phyloP scores from a whole-genome alignment of 92 coral and sea anemone genomes.

The Galaxea fascicularis region DNA sequence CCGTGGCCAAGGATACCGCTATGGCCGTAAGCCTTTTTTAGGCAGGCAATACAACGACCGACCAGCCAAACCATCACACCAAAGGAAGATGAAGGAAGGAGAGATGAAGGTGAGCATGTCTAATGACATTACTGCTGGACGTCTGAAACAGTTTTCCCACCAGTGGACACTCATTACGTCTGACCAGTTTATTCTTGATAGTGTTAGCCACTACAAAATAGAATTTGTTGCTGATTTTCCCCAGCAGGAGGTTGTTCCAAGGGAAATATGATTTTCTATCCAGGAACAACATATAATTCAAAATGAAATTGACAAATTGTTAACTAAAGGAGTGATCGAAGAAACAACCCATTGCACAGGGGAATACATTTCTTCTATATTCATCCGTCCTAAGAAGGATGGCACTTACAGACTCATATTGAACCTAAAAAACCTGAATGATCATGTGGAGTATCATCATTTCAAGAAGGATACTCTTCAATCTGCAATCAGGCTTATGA shows the following conservation, averaged over 20 bases:
- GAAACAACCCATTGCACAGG: slow-evolving; percentile 7
- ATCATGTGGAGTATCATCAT: no score
- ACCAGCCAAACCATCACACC: no score
- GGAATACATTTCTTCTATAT: slow-evolving; percentile 42
- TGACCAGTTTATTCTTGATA: no score
- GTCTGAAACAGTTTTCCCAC: no score
- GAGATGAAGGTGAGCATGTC: no score
- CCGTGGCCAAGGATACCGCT: no score
- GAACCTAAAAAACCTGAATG: slow-evolving; percentile 26
- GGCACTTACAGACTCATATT: slow-evolving; percentile 37
- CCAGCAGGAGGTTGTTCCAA: slow-evolving; percentile 39
- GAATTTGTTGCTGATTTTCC: slow-evolving; percentile 36
- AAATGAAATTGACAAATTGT: slow-evolving; percentile 37
- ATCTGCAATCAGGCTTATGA: slow-evolving; percentile 44
- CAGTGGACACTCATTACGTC: no score
- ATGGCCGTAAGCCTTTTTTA: no score
- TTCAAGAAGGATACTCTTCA: background rate
- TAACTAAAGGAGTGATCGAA: slow-evolving; percentile 42
- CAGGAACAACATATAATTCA: slow-evolving; percentile 27
- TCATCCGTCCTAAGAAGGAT: slow-evolving; percentile 26
- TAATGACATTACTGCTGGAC: no score
- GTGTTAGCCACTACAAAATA: slow-evolving; percentile 50
- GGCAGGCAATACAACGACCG: no score
- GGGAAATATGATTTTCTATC: slow-evolving; percentile 33
- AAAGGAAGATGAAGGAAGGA: no score